Conservation (phyloP, 2,113 vertebrate species). For the Struthidea cinerea region DNA sequence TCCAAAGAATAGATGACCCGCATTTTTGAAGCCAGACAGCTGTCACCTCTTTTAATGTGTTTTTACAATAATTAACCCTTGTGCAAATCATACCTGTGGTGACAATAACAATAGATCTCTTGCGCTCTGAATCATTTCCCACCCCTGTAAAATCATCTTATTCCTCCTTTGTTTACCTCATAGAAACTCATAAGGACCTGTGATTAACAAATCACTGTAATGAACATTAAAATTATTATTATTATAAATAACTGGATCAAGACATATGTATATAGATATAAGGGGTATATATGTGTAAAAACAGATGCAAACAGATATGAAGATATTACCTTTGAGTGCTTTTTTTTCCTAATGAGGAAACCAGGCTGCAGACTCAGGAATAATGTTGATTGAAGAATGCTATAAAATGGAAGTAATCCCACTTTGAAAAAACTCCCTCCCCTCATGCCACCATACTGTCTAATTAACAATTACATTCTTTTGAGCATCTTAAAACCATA, state of each 20-base stretch:
- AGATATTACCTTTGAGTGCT: neutral
- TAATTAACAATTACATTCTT: neutral
- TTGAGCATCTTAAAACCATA: neutral
- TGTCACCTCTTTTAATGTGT: neutral
- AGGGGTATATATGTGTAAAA: neutral
- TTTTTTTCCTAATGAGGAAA: constrained; percentile 19
- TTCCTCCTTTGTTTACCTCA: neutral
- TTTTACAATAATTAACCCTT: neutral
- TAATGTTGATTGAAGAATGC: neutral
- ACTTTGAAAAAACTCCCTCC: neutral
- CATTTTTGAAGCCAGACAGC: neutral
- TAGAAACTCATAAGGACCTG: neutral
- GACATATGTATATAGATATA: neutral
- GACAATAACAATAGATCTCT: neutral
- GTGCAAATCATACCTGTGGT: neutral
- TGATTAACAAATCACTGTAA: neutral
- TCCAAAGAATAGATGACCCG: neutral
- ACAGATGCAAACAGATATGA: neutral
- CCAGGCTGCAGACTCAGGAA: neutral
- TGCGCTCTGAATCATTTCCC: neutral
- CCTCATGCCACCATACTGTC: neutral
- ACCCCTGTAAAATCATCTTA: neutral
- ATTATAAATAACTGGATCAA: neutral
- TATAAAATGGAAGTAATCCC: neutral
- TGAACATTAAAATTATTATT: neutral